phyloP scores from a whole-genome alignment of 1,140 invertebrate genomes.

The Thaumetopoea pityocampa region DNA sequence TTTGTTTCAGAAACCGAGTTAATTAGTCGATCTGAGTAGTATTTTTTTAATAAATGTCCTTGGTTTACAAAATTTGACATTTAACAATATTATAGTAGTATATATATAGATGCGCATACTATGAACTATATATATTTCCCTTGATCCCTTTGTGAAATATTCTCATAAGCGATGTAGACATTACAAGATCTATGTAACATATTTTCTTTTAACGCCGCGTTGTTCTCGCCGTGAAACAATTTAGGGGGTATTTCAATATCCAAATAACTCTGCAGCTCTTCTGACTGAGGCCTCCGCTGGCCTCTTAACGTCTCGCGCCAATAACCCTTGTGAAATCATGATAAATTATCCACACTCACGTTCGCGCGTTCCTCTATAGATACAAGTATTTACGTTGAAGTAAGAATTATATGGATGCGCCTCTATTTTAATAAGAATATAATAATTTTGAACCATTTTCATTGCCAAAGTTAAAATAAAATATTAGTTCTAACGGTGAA shows the following conservation, averaged over 20 bases:
- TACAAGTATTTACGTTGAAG: constrained; percentile 20
- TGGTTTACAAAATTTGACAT: no score
- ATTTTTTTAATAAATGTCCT: no score
- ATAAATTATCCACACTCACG: constrained; percentile 71
- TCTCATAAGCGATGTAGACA: constrained; percentile 20
- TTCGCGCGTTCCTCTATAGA: constrained; percentile 33
- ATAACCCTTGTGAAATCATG: constrained; percentile 67
- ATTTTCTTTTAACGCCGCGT: constrained; percentile 20
- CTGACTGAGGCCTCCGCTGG: constrained; percentile 29
- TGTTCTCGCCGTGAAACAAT: constrained; percentile 42
- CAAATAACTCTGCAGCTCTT: constrained; percentile 39
- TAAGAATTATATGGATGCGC: constrained; percentile 34
- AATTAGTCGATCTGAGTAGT: no score
- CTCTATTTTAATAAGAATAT: constrained; percentile 4
- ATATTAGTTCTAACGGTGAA: no score
- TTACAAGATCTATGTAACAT: constrained; percentile 14
- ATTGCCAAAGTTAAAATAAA: not conserved
- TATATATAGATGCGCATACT: not conserved
- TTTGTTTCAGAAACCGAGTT: no score
- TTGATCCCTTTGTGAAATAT: no score
- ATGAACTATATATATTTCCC: no score
- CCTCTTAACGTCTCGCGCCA: constrained; percentile 40
- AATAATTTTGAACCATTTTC: not conserved
- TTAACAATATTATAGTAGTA: not conserved
- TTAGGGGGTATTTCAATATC: constrained; percentile 43